These are phyloP conservation scores for Acrossocheilus wenchowensis DNA, from an alignment of 2,797 vertebrate genomes.

Conservation along the genomic window DNA sequence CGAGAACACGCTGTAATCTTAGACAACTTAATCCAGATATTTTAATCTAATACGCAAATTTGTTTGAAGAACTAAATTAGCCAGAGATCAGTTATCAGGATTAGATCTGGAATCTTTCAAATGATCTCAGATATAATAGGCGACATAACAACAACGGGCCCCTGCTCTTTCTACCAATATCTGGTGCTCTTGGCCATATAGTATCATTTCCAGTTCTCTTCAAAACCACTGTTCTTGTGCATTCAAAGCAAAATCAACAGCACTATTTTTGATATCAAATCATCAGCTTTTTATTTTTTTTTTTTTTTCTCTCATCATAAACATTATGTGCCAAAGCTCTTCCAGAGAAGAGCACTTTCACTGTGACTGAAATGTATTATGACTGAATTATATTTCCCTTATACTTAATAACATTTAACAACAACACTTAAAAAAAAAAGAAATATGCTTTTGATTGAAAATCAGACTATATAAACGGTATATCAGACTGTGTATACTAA, in stretches of 20 bases:
- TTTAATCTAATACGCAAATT: no score
- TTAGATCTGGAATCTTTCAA: no score
- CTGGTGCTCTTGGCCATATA: not conserved
- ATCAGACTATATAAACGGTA: no score
- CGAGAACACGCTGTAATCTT: no score
- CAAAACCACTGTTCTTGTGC: constrained; percentile 8
- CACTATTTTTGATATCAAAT: not conserved
- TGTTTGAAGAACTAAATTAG: no score
- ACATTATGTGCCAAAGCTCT: not conserved
- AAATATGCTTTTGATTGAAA: not conserved
- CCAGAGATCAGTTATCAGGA: no score
- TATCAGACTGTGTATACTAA: not conserved
- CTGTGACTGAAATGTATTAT: not conserved
- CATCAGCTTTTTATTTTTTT: not conserved
- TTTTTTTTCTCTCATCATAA: not conserved
- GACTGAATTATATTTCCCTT: no score
- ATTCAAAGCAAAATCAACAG: constrained; percentile 16
- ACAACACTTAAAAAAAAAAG: not conserved
- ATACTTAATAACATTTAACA: no score
- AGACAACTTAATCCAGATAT: no score
- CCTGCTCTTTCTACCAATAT: not conserved
- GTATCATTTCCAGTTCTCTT: not conserved
- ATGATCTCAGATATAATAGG: no score
- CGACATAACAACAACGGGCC: no score
- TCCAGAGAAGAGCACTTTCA: not conserved